These are phyloP conservation scores for Microdon myrmicae DNA, from an alignment of 2,888 invertebrate genomes.

Conservation along the genomic window DNA sequence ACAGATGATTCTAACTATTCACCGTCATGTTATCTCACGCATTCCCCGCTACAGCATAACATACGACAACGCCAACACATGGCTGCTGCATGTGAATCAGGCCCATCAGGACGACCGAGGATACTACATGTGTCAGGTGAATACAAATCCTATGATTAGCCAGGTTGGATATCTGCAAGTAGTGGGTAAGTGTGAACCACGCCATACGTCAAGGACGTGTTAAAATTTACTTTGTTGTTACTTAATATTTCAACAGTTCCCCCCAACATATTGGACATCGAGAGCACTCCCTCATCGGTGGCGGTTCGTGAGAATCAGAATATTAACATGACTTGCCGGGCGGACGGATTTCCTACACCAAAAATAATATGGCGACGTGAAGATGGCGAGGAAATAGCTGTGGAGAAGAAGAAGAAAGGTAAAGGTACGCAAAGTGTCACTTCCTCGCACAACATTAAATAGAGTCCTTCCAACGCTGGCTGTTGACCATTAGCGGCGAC, in stretches of 20 bases:
- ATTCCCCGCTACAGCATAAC: conserved; percentile 92
- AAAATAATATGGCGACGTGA: conserved; percentile 94
- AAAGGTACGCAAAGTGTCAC: conserved; percentile 58
- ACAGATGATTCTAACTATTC: conserved; percentile 92
- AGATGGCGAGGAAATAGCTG: conserved; percentile 86
- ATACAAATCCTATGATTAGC: conserved; percentile 94
- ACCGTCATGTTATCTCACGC: conserved; percentile 89
- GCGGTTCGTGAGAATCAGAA: conserved; percentile 94
- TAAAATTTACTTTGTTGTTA: conserved; percentile 59
- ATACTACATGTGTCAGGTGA: conserved; percentile 74
- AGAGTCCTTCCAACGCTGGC: conserved; percentile 21
- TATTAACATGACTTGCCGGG: conserved; percentile 90
- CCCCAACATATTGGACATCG: conserved; percentile 89
- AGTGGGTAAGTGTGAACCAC: conserved; percentile 76
- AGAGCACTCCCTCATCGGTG: conserved; percentile 90
- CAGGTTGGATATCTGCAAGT: conserved; percentile 94
- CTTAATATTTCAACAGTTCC: conserved; percentile 75
- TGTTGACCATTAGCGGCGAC: too few species aligned
- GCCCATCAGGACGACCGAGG: conserved; percentile 92
- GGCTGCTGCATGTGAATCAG: conserved; percentile 89
- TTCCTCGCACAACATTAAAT: conserved; percentile 32
- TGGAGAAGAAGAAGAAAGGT: conserved; percentile 90
- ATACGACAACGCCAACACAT: conserved; percentile 91
- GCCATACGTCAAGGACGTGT: background rate
- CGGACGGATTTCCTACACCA: conserved; percentile 90